Evolutionary conservation across 2,797 vertebrate species (phyloP), one percentile per base, ranked within the genome.

Genomic region (Tinamus major): DNA sequence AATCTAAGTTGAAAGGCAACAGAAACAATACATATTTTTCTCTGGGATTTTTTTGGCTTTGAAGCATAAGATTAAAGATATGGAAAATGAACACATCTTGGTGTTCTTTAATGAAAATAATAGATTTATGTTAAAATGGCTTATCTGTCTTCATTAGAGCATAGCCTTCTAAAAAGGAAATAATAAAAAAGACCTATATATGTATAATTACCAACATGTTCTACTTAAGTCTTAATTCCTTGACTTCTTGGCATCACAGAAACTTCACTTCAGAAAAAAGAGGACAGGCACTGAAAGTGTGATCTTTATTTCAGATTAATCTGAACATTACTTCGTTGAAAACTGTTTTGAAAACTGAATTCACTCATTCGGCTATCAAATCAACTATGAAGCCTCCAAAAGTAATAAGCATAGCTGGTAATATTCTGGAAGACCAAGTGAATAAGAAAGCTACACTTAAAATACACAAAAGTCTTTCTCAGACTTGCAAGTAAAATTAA

Each of bases 401-500:
- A 79, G 27, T 48, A 95, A 48, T 79, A 67, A 68, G 46, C 18
- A 56, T 68, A 94, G 59, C 49, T 20, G 6, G 5, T 53, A 85
- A 44, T 63, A 90, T 77, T 94, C 49, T 74, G 27, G 85, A 89
- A 79, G 89, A 92, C 55, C 24, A 41, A 14, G 56, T 71, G 39
- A 80, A 68, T 85, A 37, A 82, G 81, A 71, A 96, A 90, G 56
- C 41, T 49, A 49, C 31, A 74, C 33, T 92, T 85, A 72, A 93
- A 84, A 71, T 6, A 85, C 53, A 85, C 44, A 80, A 77, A 88
- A 90, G 35, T 14, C 13, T 87, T 90, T 53, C 27, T 7, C 19
- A 49, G 42, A 11, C 29, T 88, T 72, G 16, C n/a, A 85, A 74
- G 65, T 58, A 85, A 88, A 94, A 94, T 93, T 87, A 88, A 88